Base-by-base conservation (phyloP, 2,797 vertebrate genomes). In the Muscicapa striata region DNA sequence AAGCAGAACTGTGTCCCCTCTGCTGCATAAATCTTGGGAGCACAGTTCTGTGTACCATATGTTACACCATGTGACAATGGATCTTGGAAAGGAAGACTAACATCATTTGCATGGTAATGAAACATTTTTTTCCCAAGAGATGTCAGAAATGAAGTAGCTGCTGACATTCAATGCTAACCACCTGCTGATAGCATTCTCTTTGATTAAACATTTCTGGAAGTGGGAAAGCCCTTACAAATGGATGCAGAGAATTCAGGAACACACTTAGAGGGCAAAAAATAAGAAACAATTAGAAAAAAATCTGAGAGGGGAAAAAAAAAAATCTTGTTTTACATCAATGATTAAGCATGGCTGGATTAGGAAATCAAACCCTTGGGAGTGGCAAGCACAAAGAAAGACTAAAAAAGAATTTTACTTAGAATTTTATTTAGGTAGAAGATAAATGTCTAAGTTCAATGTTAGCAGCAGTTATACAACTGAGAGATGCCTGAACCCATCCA, bases 101-200 rank as follows among this genome's bases (percentile, higher is more conserved):
- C 77, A 64, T 93, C 30, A 84, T 95, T 94, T 94, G 89, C 84
- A 90, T 81, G 77, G 64, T 89, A 94, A 96, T 94, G 75, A 95
- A 89, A 72, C 30, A 46, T 90, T 82, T 84, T 81, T 88, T 78
- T 7, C 80, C 78, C 54, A 51, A 34, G 70, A 89, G 61, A 67
- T 78, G 55, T 81, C 87, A 95, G 66, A 89, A 96, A 70, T 0
- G 2, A 93, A 90, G 80, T 49, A 75, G 84, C 43, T 91, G 70
- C 72, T 95, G 84, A 89, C 89, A 90, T 84, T 91, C 40, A 13
- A 77, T 93, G 90, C 57, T 85, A 76, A 90, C 43, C 79, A 69
- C 87, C 87, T 95, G 84, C 91, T 92, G 88, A 93, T 40, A 89
- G 78, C 67, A 58, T 84, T 75, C 70, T 55, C 89, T 92, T 91